Evolutionary conservation across 2,888 invertebrate species (phyloP), one percentile per base, ranked within the genome.

Genomic region (Drosophila cognata): DNA sequence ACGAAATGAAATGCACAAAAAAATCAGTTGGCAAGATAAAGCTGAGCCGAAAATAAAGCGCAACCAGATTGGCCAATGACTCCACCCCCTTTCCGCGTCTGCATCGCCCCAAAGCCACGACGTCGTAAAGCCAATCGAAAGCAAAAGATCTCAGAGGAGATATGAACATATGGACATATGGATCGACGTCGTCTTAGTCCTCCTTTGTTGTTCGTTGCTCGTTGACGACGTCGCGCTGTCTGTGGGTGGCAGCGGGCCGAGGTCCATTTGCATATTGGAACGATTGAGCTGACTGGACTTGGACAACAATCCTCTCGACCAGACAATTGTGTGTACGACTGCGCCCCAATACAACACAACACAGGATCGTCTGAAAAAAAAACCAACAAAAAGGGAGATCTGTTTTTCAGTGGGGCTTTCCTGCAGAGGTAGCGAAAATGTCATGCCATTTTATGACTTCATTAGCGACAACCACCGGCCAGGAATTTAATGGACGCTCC

Each of bases 371-470:
- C 85, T 69, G 81, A 7, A 13, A 33, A 48, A 7, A 52, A 28
- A 48, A n/a, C n/a, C 3, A 28, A 43, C 33, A 4, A 59, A 87
- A 84, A 81, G 82, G 77, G 77, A 83, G 84, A 84, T 87, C 88
- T 71, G 75, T 59, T 73, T 73, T 38, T 71, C 62, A 63, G 72
- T 66, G 71, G 75, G 79, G 53, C 66, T 71, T 75, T 74, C 73
- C 63, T 71, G 59, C 56, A 63, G 63, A 74, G 84, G 82, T 72
- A 79, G 80, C 82, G 74, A 77, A 85, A 90, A 90, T 90, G 92
- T 92, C 92, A 92, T 92, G 92, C 87, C 86, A 90, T 88, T 92
- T 92, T 91, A 92, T 92, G 92, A 92, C 92, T 92, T 92, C 93
- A 92, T 92, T 92, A 92, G 92, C 86, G 85, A 82, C 77, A 87